Conservation (phyloP, 1,140 invertebrate species). For the Phthorimaea operculella region DNA sequence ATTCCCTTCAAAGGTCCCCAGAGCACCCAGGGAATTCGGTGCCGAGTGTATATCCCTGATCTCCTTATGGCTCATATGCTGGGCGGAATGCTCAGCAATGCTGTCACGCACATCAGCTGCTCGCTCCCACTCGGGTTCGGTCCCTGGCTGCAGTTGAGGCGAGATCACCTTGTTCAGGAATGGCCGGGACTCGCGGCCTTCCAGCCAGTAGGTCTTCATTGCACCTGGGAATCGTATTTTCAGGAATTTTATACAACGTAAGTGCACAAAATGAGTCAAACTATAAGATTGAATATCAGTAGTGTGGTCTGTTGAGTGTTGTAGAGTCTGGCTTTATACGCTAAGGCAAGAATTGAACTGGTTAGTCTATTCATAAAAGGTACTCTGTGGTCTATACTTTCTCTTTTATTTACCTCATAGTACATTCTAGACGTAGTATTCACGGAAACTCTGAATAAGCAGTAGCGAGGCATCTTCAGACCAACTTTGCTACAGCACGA, state of each 20-base stretch:
- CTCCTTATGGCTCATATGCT: slow-evolving; percentile 56
- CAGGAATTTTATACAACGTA: too few species aligned
- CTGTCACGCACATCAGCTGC: slow-evolving; percentile 55
- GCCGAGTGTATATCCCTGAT: slow-evolving; percentile 32
- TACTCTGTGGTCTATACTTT: too few species aligned
- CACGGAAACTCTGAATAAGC: slow-evolving; percentile 92
- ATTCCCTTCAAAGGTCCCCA: too few species aligned
- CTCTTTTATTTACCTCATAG: too few species aligned
- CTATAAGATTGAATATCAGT: too few species aligned
- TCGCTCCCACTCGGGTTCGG: slow-evolving; percentile 54
- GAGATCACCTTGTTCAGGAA: slow-evolving; percentile 57
- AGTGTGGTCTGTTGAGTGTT: too few species aligned
- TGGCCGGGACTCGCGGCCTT: slow-evolving; percentile 73
- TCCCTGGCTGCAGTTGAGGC: slow-evolving; percentile 45
- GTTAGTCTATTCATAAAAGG: too few species aligned
- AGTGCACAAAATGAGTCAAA: too few species aligned
- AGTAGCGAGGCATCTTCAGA: slow-evolving; percentile 95
- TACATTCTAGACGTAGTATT: slow-evolving; percentile 93
- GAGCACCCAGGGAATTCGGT: slow-evolving; percentile 32
- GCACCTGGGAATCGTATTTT: slow-evolving; percentile 69
- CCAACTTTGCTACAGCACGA: slow-evolving; percentile 97
- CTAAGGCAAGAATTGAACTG: too few species aligned
- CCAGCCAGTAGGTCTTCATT: slow-evolving; percentile 95
- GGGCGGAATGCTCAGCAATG: slow-evolving; percentile 47
- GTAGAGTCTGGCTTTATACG: too few species aligned